Conservation (phyloP, 2,797 vertebrate species). For the Channa striata region DNA sequence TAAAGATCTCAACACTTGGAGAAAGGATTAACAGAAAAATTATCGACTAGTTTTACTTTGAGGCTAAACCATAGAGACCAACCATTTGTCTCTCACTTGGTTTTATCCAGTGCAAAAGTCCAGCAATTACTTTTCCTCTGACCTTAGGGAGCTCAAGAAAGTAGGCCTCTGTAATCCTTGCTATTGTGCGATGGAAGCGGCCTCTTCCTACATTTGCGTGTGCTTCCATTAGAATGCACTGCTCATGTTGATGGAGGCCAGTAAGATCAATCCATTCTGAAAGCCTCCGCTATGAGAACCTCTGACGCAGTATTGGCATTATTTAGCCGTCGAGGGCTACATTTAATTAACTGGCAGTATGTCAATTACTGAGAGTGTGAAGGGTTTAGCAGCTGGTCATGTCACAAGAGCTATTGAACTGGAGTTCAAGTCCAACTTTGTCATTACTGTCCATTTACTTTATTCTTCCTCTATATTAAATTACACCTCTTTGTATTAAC, state of each 20-base stretch:
- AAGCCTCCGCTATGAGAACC: constrained; percentile 10
- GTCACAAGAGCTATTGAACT: constrained; percentile 31
- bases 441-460: constrained; percentile 25
- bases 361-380: constrained; percentile 35
- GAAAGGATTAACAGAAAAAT: constrained; percentile 71
- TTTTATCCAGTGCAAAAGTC: constrained; percentile 69
- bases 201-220: constrained; percentile 45
- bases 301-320: neutral
- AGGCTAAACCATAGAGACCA: constrained; percentile 29
- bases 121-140: constrained; percentile 64
- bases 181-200: constrained; percentile 47
- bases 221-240: constrained; percentile 50
- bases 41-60: constrained; percentile 70
- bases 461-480: constrained; percentile 35
- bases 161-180: constrained; percentile 60
- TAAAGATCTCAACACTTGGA: constrained; percentile 54
- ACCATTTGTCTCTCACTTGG: constrained; percentile 57
- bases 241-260: constrained; percentile 44
- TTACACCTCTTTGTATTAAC: constrained; percentile 41
- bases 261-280: constrained; percentile 46
- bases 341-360: constrained; percentile 56
- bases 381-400: constrained; percentile 47
- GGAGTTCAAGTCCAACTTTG: constrained; percentile 32
- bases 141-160: constrained; percentile 55
- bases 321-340: constrained; percentile 25